Conservation (phyloP, 1,140 invertebrate genomes). For the Mercenaria mercenaria region DNA sequence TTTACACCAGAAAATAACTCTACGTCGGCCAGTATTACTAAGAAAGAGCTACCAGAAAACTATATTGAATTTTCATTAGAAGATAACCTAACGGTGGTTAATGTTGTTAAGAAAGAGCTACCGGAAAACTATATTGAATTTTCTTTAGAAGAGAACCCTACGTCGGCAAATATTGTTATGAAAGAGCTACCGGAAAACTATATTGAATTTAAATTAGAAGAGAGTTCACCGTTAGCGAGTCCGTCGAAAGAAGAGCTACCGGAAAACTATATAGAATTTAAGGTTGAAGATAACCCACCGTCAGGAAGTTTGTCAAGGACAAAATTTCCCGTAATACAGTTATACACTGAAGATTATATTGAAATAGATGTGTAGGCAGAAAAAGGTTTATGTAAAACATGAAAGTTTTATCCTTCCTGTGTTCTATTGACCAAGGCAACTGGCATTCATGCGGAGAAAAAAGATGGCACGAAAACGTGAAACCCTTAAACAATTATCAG, state of each 20-base stretch:
- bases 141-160: background rate
- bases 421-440: too few species aligned
- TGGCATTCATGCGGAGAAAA: too few species aligned
- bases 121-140: background rate
- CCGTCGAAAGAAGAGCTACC: background rate
- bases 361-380: background rate
- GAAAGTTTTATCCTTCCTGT: too few species aligned
- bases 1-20: background rate
- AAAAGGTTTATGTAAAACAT: too few species aligned
- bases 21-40: background rate
- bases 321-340: background rate
- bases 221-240: background rate
- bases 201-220: constrained; percentile 22
- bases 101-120: background rate
- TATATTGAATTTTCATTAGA: background rate
- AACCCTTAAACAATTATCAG: too few species aligned
- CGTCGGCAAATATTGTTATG: background rate
- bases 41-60: background rate
- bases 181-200: background rate
- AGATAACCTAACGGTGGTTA: background rate
- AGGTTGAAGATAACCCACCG: constrained; percentile 1
- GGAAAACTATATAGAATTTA: background rate
- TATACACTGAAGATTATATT: background rate
- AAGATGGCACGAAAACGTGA: too few species aligned
- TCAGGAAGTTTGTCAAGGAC: background rate